Base-by-base conservation (phyloP, 2,113 vertebrate species). In the Motacilla tschutschensis region DNA sequence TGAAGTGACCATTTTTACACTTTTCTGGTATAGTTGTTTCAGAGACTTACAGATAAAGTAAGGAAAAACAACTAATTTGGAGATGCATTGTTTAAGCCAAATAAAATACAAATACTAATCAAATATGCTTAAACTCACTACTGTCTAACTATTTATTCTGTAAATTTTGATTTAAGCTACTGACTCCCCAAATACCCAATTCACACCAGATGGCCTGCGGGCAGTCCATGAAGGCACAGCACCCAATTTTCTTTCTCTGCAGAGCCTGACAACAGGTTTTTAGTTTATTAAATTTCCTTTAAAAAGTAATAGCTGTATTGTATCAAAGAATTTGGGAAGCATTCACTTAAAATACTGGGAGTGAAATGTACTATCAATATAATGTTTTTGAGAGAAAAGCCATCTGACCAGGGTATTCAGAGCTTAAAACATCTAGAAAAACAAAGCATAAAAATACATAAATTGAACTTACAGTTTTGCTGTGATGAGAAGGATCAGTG, bases 401-500 rank as follows among this genome's bases (percentile, higher is more conserved):
- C 59, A 51, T 12, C 47, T 58, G 75, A 80, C 11, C 38, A 46
- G 11, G 21, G 19, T 38, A 74, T 50, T 86, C 43, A 58, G 43
- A 88, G 43, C 14, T 82, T 65, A 92, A 79, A 76, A 77, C 48
- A 64, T 47, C 35, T 88, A 63, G 46, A 65, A 40, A 83, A 72
- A 5, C 70, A 38, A 91, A 62, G 11, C 25, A 38, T 28, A 67
- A 25, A 89, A 46, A 79, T 35, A 85, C 43, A 70, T 40, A 88
- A 94, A 73, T 28, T 6, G 41, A 87, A 99, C 99, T 99, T 94
- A 99, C 99, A 99, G 97, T 98, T 99, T 99, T 66, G 98, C 99
- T 43, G 99, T 99, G 91, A 98, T 98, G 94, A 99, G 99, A 88
- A 99, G 97, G 93, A 98, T 99, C 76, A 99, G 96, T 55, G 98